phyloP scores from a whole-genome alignment of 2,797 vertebrate genomes.

The Glossophaga mutica region DNA sequence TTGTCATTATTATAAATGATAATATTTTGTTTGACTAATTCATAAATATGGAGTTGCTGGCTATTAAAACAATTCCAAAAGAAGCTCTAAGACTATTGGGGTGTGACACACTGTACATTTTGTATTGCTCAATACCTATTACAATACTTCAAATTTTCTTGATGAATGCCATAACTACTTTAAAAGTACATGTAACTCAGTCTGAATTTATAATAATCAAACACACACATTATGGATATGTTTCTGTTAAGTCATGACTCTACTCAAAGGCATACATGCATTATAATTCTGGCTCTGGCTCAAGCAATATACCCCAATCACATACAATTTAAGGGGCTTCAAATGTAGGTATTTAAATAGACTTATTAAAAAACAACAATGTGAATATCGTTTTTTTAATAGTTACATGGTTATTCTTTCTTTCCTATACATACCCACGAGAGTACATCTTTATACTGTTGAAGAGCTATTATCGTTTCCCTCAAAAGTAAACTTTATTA shows the following conservation, averaged over 20 bases:
- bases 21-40: not conserved
- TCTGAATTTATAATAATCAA: not conserved
- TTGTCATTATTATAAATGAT: not conserved
- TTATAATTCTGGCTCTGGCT: not conserved
- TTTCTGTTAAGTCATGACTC: not conserved
- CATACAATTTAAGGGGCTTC: not conserved
- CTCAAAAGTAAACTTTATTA: not conserved
- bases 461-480: not conserved
- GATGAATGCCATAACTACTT: not conserved
- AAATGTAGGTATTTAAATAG: not conserved
- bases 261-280: not conserved
- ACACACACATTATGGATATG: not conserved
- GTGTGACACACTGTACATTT: not conserved
- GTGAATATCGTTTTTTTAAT: not conserved
- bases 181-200: not conserved
- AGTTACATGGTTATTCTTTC: not conserved
- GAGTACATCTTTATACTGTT: not conserved
- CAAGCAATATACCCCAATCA: not conserved
- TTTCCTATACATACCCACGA: not conserved
- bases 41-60: not conserved
- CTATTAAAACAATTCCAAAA: not conserved
- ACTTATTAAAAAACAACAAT: not conserved
- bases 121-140: not conserved
- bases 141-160: not conserved
- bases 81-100: not conserved